Percentiles rank a stretch among this genome's conserved stretches.
Conservation (phyloP, 2,797 vertebrate genomes). For the Sitta carolinensis region DNA sequence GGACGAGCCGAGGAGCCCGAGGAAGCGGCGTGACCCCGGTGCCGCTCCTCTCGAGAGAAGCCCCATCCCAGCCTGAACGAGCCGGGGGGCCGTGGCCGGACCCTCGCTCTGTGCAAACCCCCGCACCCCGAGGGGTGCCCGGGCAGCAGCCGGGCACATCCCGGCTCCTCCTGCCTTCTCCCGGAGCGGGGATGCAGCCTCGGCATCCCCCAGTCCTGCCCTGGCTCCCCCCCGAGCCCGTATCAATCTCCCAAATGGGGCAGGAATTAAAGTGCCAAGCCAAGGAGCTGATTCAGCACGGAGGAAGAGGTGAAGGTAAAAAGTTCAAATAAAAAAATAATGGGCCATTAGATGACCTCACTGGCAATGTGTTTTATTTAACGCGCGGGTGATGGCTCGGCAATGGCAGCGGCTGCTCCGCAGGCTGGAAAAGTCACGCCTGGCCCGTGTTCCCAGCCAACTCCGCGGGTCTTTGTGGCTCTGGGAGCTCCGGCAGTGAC, state of each 20-base stretch:
- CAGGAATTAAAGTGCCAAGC: neutral
- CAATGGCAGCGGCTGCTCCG: neutral
- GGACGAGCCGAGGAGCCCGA: neutral
- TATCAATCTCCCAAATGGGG: slow-evolving; percentile 24
- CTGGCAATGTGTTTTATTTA: slow-evolving; percentile 41
- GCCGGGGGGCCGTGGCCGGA: rapidly evolving
- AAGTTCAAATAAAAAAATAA: slow-evolving; percentile 56
- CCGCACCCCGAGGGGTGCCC: rapidly evolving
- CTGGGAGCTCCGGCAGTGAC: rapidly evolving
- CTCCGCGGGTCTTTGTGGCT: rapidly evolving
- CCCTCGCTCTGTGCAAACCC: neutral
- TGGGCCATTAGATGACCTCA: slow-evolving; percentile 57
- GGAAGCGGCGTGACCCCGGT: rapidly evolving
- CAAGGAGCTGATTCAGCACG: slow-evolving; percentile 44
- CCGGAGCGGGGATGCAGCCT: neutral
- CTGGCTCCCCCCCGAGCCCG: neutral
- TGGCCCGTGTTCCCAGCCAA: neutral
- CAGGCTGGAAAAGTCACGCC: neutral
- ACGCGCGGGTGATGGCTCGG: neutral
- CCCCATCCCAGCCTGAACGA: neutral
- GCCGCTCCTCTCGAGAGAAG: neutral
- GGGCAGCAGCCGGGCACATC: neutral
- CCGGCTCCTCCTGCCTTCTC: neutral
- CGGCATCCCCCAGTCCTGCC: rapidly evolving
- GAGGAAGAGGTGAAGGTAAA: slow-evolving; percentile 65